These are phyloP conservation scores for Macroteleia sp. DNA, from an alignment of 2,888 invertebrate genomes.

Conservation along the genomic window DNA sequence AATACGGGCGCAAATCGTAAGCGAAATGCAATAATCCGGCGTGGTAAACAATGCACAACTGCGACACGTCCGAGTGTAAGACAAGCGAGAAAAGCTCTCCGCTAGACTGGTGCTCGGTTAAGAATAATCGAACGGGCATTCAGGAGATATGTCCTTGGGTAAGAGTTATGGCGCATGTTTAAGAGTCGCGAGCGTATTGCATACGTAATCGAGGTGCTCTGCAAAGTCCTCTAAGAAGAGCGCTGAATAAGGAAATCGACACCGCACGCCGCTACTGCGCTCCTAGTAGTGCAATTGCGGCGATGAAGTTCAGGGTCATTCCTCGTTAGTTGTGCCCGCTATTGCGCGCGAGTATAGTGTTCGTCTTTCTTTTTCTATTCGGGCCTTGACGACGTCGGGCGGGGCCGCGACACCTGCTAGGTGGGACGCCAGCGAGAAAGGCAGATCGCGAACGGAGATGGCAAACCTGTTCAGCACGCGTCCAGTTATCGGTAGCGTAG, in stretches of 20 bases:
- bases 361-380: slow-evolving; percentile 79
- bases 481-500: slow-evolving; percentile 47
- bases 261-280: slow-evolving; percentile 54
- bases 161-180: slow-evolving; percentile 72
- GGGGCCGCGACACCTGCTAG: slow-evolving; percentile 65
- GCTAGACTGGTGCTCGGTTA: slow-evolving; percentile 35
- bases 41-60: slow-evolving; percentile 14
- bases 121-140: slow-evolving; percentile 48
- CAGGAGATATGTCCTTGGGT: slow-evolving; percentile 69
- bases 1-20: neutral
- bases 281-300: slow-evolving; percentile 64
- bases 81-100: slow-evolving; percentile 57
- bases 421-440: slow-evolving; percentile 45
- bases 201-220: slow-evolving; percentile 72
- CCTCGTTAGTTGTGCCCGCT: slow-evolving; percentile 63
- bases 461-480: slow-evolving; percentile 49
- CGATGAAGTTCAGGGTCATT: slow-evolving; percentile 81
- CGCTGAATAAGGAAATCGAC: slow-evolving; percentile 81
- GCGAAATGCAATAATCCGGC: neutral
- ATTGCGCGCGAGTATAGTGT: slow-evolving; percentile 73
- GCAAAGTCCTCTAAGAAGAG: slow-evolving; percentile 75
- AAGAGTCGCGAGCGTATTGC: slow-evolving; percentile 67
- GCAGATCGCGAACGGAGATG: slow-evolving; percentile 31
- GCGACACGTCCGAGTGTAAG: slow-evolving; percentile 39
- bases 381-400: slow-evolving; percentile 76